Evolutionary conservation across 2,113 vertebrate species (phyloP).

Genomic region (Micronycteris hirsuta): DNA sequence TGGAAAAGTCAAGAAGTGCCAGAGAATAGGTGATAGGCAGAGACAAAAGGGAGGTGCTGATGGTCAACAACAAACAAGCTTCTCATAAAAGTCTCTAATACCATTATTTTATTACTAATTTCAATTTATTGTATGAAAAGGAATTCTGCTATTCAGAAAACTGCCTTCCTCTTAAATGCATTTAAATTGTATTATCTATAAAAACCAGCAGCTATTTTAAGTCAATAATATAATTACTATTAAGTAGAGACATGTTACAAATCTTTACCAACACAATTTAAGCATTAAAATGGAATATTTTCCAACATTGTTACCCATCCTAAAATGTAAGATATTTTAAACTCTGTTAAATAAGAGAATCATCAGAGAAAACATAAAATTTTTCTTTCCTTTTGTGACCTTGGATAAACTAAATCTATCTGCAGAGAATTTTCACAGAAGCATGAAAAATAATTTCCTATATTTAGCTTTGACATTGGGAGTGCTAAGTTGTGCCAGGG

Average conservation of each 20-base stretch:
- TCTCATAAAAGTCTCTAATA: neutral
- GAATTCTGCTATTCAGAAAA: neutral
- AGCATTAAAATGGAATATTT: constrained; percentile 78
- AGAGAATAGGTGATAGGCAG: neutral
- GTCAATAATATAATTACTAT: constrained; percentile 72
- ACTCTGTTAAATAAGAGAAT: constrained; percentile 79
- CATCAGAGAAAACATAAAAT: neutral
- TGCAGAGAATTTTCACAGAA: constrained; percentile 76
- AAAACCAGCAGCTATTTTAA: constrained; percentile 58
- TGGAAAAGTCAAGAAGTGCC: neutral
- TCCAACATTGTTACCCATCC: constrained; percentile 78
- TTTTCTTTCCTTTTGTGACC: constrained; percentile 71
- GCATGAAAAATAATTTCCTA: constrained; percentile 73
- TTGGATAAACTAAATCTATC: constrained; percentile 75
- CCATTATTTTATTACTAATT: neutral
- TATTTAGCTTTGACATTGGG: constrained; percentile 76
- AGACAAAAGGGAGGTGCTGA: neutral
- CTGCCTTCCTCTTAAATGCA: neutral
- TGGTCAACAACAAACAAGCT: neutral
- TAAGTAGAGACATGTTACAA: constrained; percentile 71
- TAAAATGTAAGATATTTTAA: constrained; percentile 85
- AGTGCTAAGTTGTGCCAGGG: constrained; percentile 73
- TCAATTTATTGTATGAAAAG: neutral
- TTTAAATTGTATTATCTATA: constrained; percentile 7
- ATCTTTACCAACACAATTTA: constrained; percentile 74